These are phyloP conservation scores for Enteromius argenteus DNA, from an alignment of 2,797 vertebrate genomes.

Conservation along the genomic window DNA sequence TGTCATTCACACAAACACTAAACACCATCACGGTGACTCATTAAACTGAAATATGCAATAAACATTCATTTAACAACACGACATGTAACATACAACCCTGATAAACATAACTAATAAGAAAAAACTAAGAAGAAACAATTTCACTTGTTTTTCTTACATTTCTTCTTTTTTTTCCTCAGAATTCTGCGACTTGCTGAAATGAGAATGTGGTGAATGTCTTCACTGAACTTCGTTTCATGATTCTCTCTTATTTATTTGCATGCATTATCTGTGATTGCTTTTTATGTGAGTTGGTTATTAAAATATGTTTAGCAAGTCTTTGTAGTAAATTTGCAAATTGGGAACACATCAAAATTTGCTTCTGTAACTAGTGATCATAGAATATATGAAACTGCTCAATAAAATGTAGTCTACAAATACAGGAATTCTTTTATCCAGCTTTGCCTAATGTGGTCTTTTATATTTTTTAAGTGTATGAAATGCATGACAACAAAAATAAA, in stretches of 20 bases:
- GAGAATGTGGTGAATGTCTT: background rate
- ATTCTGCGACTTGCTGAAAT: slow-evolving; percentile 62
- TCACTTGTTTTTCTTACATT: background rate
- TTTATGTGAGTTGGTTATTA: background rate
- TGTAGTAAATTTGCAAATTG: slow-evolving; percentile 1
- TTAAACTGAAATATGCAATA: too few species aligned
- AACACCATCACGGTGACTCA: too few species aligned
- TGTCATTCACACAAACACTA: too few species aligned
- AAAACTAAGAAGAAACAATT: background rate
- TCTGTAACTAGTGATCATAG: background rate
- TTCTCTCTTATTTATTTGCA: slow-evolving; percentile 15
- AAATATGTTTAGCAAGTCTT: slow-evolving; percentile 5
- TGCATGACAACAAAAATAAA: background rate
- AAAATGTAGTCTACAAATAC: background rate
- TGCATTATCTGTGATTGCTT: background rate
- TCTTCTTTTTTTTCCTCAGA: slow-evolving; percentile 41
- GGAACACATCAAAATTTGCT: background rate
- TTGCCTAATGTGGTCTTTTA: background rate
- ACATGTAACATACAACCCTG: too few species aligned
- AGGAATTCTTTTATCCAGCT: background rate
- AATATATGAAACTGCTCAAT: slow-evolving; percentile 14
- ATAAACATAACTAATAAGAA: too few species aligned
- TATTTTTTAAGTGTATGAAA: background rate
- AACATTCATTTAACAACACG: too few species aligned
- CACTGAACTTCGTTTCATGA: background rate